Conservation (phyloP, 1,140 invertebrate genomes). For the Philaenus spumarius region DNA sequence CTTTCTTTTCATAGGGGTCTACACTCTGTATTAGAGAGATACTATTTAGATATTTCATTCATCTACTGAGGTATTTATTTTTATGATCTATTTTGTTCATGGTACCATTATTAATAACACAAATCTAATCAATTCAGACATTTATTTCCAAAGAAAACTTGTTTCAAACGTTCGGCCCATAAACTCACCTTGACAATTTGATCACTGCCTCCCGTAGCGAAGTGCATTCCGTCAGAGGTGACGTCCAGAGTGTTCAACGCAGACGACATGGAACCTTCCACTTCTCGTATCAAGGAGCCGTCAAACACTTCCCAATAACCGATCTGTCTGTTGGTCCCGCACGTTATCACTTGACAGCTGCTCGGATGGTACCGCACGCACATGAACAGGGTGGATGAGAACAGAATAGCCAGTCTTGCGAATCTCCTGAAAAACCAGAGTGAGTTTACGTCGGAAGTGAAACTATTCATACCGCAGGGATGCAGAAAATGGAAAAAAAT, state of each 20-base stretch:
- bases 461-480: too few species aligned
- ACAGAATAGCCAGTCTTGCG: constrained; percentile 69
- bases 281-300: constrained; percentile 64
- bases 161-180: too few species aligned
- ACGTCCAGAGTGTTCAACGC: constrained; percentile 76
- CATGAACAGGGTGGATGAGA: constrained; percentile 84
- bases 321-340: constrained; percentile 80
- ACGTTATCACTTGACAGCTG: constrained; percentile 76
- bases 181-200: constrained; percentile 77
- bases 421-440: constrained; percentile 55
- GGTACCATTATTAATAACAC: too few species aligned
- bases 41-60: too few species aligned
- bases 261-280: constrained; percentile 73
- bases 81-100: too few species aligned
- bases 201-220: constrained; percentile 82
- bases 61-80: constrained; percentile 4
- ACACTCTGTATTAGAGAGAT: too few species aligned
- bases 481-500: too few species aligned
- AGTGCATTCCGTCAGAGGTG: constrained; percentile 58
- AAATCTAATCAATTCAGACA: too few species aligned
- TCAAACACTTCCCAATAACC: constrained; percentile 83
- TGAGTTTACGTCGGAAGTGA: too few species aligned
- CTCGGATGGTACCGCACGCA: constrained; percentile 68
- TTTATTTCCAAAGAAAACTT: too few species aligned
- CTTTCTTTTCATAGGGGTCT: too few species aligned